Evolutionary conservation across 2,888 invertebrate genomes (phyloP), one percentile per base, ranked within the genome.

Genomic region (Aromia moschata): DNA sequence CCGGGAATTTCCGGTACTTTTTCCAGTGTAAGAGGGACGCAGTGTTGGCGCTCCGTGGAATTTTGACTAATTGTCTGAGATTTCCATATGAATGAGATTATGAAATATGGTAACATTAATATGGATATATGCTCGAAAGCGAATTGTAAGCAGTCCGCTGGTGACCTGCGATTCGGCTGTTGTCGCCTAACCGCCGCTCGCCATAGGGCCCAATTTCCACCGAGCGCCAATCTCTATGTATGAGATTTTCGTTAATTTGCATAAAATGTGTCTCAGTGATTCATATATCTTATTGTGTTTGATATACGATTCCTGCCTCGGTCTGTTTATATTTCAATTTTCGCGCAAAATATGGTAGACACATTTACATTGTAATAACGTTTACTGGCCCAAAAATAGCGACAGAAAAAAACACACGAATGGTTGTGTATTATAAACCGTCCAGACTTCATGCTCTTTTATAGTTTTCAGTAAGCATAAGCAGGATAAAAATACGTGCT

Each of bases 41-140:
- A 53, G 56, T 43, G 57, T 61, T 55, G 60, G 59, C 64, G 64
- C 69, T 70, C 67, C n/a, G n/a, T 68, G 77, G 76, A 79, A 78
- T 81, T 81, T 81, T 81, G 81, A 86, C 85, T 84, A 84, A 85
- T 82, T 84, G 82, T 80, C 82, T 54, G 83, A 85, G 84, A 89
- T 89, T 89, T 89, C 87, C 89, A 89, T 90, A 88, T 89, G 89
- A 89, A 89, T 89, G 88, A 89, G 89, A 86, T 87, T 85, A 86
- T 89, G 89, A 89, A 89, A 88, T 89, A 89, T 87, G 87, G 87
- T 86, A 82, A 85, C 86, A 87, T 87, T 87, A 87, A 87, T 87
- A 87, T 87, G 87, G 85, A 87, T 87, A 84, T 86, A 85, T 85
- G 84, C 85, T 77, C 75, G 72, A 79, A 79, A 78, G 78, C 79